phyloP scores from a whole-genome alignment of 2,113 vertebrate species.

The Poeciliopsis prolifica region DNA sequence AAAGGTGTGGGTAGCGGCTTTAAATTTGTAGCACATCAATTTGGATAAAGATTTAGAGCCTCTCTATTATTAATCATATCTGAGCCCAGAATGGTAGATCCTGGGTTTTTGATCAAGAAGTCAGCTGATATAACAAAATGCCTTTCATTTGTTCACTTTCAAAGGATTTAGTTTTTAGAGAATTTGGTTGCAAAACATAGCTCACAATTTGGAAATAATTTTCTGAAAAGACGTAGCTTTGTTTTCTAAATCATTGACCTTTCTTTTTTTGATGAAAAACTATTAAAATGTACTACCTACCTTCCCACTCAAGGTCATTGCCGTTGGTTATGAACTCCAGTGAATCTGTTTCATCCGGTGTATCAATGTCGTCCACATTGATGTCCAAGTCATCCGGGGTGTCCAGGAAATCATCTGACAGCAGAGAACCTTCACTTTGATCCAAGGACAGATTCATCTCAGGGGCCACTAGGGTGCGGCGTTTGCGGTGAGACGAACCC shows the following conservation, averaged over 20 bases:
- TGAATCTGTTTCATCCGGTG: conserved; percentile 95
- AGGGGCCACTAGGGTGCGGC: conserved; percentile 91
- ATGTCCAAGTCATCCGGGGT: conserved; percentile 96
- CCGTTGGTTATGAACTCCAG: conserved; percentile 93
- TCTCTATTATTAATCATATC: neutral
- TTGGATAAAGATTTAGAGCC: neutral
- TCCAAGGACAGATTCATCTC: conserved; percentile 98
- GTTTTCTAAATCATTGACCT: too few relatives aligned
- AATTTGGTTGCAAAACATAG: neutral
- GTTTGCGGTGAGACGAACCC: conserved; percentile 81
- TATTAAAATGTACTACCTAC: conserved; percentile 69
- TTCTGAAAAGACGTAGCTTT: too few relatives aligned
- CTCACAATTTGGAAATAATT: neutral
- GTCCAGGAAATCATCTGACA: conserved; percentile 94
- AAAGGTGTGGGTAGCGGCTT: too few relatives aligned
- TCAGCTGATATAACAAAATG: neutral
- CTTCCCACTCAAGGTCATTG: conserved; percentile 97
- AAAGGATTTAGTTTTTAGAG: neutral
- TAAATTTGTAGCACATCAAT: neutral
- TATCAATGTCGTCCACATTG: conserved; percentile 96
- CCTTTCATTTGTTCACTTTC: neutral
- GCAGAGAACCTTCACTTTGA: conserved; percentile 93
- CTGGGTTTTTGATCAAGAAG: neutral
- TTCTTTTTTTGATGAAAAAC: neutral
- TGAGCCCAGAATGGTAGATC: neutral